These are phyloP conservation scores for Lamprologus speciosus DNA, from an alignment of 2,113 vertebrate species.

Conservation along the genomic window DNA sequence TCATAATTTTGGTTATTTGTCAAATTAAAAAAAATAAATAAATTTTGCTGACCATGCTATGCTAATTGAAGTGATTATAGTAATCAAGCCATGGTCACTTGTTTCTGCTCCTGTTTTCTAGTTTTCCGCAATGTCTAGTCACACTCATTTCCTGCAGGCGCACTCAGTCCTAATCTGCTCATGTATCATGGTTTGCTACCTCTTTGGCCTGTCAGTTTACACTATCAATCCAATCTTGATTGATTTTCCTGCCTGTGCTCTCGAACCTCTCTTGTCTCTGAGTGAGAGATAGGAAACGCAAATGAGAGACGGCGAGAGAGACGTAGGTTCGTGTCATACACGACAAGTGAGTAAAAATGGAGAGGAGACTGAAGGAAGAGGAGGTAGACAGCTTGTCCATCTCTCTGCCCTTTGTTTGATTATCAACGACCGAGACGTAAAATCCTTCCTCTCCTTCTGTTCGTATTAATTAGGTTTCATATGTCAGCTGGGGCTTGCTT, in stretches of 20 bases:
- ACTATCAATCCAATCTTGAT: slow-evolving; percentile 50
- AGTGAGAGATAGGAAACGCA: slow-evolving; percentile 19
- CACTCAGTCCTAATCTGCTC: slow-evolving; percentile 35
- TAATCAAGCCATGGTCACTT: neutral
- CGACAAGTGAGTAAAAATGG: neutral
- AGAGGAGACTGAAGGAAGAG: neutral
- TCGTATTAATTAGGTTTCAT: slow-evolving; percentile 31
- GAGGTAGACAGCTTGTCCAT: neutral
- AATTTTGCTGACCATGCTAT: neutral
- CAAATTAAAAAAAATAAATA: neutral
- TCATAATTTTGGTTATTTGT: neutral
- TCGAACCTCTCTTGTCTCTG: slow-evolving; percentile 25
- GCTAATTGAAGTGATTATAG: neutral
- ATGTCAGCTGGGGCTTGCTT: neutral
- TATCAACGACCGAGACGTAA: neutral
- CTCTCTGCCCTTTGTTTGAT: slow-evolving; percentile 1
- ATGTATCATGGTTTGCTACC: slow-evolving; percentile 37
- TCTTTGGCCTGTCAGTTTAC: slow-evolving; percentile 50
- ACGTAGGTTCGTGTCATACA: neutral
- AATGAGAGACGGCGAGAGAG: neutral
- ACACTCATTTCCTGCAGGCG: neutral
- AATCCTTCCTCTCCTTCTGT: neutral
- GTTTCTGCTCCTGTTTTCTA: neutral
- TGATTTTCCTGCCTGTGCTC: slow-evolving; percentile 45
- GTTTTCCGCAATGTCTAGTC: neutral